Conservation (phyloP, 2,113 vertebrate species). For the Pygoscelis antarcticus region DNA sequence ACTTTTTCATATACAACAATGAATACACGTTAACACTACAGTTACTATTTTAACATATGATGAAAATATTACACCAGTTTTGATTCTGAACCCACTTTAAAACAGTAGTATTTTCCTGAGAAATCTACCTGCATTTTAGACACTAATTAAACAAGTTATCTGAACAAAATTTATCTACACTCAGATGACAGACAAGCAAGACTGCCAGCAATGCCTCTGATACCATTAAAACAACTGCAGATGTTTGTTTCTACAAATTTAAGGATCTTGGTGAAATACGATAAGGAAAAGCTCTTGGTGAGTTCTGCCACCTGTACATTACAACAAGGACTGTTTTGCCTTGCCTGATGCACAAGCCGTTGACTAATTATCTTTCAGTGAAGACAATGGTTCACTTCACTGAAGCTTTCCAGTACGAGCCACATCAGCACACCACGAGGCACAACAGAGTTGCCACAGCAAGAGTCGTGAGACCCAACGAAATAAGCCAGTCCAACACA, state of each 20-base stretch:
- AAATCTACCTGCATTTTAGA: background rate
- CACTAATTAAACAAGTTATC: background rate
- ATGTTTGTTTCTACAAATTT: background rate
- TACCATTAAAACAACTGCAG: background rate
- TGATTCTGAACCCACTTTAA: background rate
- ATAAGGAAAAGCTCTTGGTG: background rate
- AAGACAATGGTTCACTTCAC: background rate
- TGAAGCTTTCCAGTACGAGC: background rate
- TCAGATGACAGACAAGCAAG: background rate
- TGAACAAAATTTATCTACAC: background rate
- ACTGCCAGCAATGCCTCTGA: background rate
- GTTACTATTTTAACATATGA: background rate
- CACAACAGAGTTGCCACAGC: background rate
- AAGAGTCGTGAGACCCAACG: background rate
- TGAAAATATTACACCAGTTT: background rate
- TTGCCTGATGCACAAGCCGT: background rate
- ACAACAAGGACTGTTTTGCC: background rate
- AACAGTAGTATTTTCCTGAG: background rate
- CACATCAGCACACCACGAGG: background rate
- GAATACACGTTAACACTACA: background rate
- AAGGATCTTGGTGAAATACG: background rate
- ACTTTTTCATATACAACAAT: background rate
- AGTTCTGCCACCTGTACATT: background rate
- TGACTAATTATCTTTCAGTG: background rate
- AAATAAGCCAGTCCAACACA: background rate